A percentile compares a stretch with the other conserved stretches of the same genome.
These are phyloP conservation scores for Seriola dumerili DNA, from an alignment of 2,113 vertebrate genomes.

Conservation along the genomic window DNA sequence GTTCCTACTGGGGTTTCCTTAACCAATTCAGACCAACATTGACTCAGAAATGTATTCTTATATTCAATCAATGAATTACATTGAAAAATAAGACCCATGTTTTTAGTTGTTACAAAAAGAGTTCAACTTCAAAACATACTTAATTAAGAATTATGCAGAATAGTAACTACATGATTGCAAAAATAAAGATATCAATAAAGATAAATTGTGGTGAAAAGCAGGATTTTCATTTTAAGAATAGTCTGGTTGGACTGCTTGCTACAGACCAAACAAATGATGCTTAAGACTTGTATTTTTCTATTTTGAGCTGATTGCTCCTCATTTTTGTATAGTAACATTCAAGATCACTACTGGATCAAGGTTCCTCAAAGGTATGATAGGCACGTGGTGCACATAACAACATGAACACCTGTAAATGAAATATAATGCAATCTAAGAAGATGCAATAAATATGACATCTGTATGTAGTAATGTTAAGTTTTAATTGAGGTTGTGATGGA, in stretches of 20 bases:
- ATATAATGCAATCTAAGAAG: neutral
- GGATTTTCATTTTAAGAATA: too few relatives aligned
- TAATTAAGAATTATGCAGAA: too few relatives aligned
- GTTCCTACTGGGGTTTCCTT: too few relatives aligned
- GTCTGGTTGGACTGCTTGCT: neutral
- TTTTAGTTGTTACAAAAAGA: too few relatives aligned
- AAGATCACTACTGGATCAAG: neutral
- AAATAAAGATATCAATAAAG: neutral
- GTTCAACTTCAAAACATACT: too few relatives aligned
- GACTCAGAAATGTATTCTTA: too few relatives aligned
- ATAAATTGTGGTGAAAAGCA: neutral
- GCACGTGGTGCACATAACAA: neutral
- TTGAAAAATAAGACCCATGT: too few relatives aligned
- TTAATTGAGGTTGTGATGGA: neutral
- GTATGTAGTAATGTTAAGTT: neutral
- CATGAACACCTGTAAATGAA: neutral
- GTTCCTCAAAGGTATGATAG: neutral
- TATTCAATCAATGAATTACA: too few relatives aligned
- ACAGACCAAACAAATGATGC: neutral
- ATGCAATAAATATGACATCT: too few relatives aligned
- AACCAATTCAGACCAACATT: too few relatives aligned
- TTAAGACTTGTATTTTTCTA: neutral
- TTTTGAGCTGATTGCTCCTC: neutral
- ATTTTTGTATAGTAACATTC: neutral
- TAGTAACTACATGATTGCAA: neutral